phyloP scores from a whole-genome alignment of 1,140 invertebrate genomes.

The Pararge aegeria region DNA sequence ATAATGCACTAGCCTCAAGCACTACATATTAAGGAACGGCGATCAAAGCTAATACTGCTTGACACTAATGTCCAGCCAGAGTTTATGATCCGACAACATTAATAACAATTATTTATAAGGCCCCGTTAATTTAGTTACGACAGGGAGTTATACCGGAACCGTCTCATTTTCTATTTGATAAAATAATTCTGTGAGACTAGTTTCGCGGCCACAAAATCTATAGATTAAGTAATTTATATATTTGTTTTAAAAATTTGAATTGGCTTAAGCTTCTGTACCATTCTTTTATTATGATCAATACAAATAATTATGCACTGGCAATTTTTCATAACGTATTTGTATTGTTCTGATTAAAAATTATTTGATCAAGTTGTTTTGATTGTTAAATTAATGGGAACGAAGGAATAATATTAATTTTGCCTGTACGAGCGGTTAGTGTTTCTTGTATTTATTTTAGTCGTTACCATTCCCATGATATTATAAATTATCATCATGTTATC shows the following conservation, averaged over 20 bases:
- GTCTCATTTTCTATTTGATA: slow-evolving; percentile 31
- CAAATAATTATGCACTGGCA: too few species aligned
- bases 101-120: slow-evolving; percentile 57
- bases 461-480: too few species aligned
- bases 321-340: too few species aligned
- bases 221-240: neutral
- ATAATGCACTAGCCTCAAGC: slow-evolving; percentile 21
- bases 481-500: too few species aligned
- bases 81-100: slow-evolving; percentile 45
- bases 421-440: too few species aligned
- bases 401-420: too few species aligned
- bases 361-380: too few species aligned
- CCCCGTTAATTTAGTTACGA: slow-evolving; percentile 44
- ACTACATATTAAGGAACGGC: slow-evolving; percentile 45
- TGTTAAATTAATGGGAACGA: too few species aligned
- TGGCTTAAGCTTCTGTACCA: too few species aligned
- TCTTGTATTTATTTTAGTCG: too few species aligned
- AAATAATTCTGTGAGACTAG: slow-evolving; percentile 1
- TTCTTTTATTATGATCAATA: too few species aligned
- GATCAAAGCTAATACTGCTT: slow-evolving; percentile 49
- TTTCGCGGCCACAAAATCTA: neutral
- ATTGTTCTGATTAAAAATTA: too few species aligned
- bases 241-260: neutral
- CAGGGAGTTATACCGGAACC: slow-evolving; percentile 38
- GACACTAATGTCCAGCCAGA: slow-evolving; percentile 49